Conservation (phyloP, 2,797 vertebrate species). For the Heteromormyrus szaboi region DNA sequence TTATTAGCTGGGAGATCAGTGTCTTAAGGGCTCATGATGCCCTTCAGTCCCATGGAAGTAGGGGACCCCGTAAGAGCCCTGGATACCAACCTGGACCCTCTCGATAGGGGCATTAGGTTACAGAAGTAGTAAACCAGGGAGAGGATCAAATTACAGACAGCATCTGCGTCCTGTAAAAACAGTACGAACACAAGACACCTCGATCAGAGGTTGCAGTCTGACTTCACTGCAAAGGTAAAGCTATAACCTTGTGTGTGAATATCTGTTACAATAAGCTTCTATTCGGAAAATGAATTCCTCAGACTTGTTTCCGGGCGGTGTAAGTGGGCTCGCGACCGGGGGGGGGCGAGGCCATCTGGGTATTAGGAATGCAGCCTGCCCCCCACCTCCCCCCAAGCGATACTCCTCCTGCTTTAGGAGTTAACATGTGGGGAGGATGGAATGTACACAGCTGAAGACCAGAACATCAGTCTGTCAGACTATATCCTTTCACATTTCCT, state of each 20-base stretch:
- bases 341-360: not conserved
- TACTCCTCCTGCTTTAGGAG: not conserved
- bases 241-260: not conserved
- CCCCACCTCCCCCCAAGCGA: not conserved
- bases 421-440: not conserved
- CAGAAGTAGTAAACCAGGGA: slow-evolving; percentile 97
- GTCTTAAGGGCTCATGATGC: not conserved
- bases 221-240: not conserved
- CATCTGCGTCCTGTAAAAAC: slow-evolving; percentile 78
- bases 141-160: slow-evolving; percentile 89
- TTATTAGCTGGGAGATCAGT: not conserved
- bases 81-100: slow-evolving; percentile 76
- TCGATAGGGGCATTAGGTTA: slow-evolving; percentile 96
- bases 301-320: not conserved
- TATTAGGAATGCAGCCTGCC: not conserved
- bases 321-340: not conserved
- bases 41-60: not conserved
- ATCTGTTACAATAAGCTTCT: not conserved
- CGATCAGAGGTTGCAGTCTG: not conserved
- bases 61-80: slow-evolving; percentile 31
- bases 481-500: not conserved
- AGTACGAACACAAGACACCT: not conserved
- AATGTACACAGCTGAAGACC: not conserved
- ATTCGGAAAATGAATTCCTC: not conserved
- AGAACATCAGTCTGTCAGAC: not conserved